These are phyloP conservation scores for Austrofundulus limnaeus DNA, from an alignment of 2,113 vertebrate species.

Conservation along the genomic window DNA sequence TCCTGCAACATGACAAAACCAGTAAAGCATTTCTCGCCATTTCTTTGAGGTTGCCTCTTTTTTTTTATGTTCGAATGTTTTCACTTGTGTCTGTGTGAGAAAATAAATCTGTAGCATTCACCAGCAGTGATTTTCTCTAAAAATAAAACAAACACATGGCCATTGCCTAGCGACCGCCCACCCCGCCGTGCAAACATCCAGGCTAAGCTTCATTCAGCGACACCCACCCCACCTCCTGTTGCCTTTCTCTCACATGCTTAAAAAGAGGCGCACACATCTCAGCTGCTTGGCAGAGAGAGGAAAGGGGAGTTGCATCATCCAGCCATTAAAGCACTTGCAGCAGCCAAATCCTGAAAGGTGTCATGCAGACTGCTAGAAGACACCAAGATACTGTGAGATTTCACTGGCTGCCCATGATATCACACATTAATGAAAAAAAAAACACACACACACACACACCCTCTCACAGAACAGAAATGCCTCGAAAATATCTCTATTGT, in stretches of 20 bases:
- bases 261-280: constrained; percentile 19
- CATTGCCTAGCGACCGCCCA: constrained; percentile 75
- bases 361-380: constrained; percentile 45
- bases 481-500: constrained; percentile 26
- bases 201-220: constrained; percentile 75
- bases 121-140: constrained; percentile 73
- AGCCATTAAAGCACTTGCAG: constrained; percentile 65
- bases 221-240: constrained; percentile 61
- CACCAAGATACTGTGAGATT: constrained; percentile 37
- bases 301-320: constrained; percentile 73
- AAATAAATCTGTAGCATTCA: constrained; percentile 61
- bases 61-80: constrained; percentile 21
- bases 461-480: background rate
- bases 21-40: constrained; percentile 1
- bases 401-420: constrained; percentile 7
- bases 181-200: constrained; percentile 74
- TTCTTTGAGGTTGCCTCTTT: background rate
- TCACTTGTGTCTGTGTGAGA: constrained; percentile 26
- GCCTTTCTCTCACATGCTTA: constrained; percentile 35
- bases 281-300: constrained; percentile 36
- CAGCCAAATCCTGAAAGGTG: constrained; percentile 62
- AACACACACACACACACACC: too few relatives aligned
- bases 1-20: constrained; percentile 3
- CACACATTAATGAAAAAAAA: constrained; percentile 8
- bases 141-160: constrained; percentile 80